Base-by-base conservation (phyloP, 2,888 invertebrate species). In the Eupithecia tripunctaria region DNA sequence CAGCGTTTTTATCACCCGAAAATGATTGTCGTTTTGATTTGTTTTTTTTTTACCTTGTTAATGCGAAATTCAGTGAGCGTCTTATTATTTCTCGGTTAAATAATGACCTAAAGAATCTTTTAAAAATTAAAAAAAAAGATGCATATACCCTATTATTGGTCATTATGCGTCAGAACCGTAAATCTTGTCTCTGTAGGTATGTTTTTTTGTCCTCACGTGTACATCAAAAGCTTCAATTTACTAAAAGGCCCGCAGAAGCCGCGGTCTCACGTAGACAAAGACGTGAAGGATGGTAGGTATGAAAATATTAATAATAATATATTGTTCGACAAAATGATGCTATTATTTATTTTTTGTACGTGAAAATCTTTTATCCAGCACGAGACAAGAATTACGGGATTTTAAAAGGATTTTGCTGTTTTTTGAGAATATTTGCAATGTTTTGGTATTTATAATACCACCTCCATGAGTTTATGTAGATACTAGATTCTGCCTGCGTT, bases 331-430 rank as follows among this genome's bases (percentile, higher is more conserved):
- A 14, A 36, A 38, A 64, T 63, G 5, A 38, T 2, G 25, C 5
- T 64, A 25, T 64, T 38, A 64, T 64, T 64, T 38, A 60, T 63
- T 18, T 60, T 29, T 60, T 29, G 60, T n/a, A 36, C 18, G n/a
- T 36, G 36, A 12, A 36, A 63, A 63, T 12, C n/a, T 32, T 63
- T 36, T 63, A 36, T 63, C n/a, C 7, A 36, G 36, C 12, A 10
- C 0, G 8, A 56, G 56, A 51, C 1, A 47, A 21, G 47, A 10
- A 51, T 25, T 10, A 12, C 14, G 56, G 25, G 4, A 5, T 21
- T 56, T 25, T 5, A 56, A 56, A 25, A 56, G 12, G 21, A 56
- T 56, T 25, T 56, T 25, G 51, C 5, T 21, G 4, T 56, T 56
- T 25, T 56, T 14, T 56, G 1, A 56, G 10, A 8, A 6, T 12